Base-by-base conservation (phyloP, 2,113 vertebrate species). In the Malurus melanocephalus region DNA sequence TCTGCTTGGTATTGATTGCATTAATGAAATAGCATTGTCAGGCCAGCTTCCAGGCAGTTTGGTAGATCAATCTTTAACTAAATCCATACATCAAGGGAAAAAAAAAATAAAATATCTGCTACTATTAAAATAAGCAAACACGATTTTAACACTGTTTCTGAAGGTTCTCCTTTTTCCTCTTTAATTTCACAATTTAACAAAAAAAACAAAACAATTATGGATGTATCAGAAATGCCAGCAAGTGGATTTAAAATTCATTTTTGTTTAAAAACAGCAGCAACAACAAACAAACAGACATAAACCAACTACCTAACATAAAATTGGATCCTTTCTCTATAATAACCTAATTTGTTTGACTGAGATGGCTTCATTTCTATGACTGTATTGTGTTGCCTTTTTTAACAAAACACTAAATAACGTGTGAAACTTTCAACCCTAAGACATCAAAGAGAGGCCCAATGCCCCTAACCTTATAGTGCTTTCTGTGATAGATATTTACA, bases 401-500 rank as follows among this genome's bases (percentile, higher is more conserved):
- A 97, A 96, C 96, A 94, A 96, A 96, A 95, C 95, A 96, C 94
- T 97, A 95, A 97, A 96, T 96, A 96, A 96, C 32, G 43, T 97
- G 96, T 97, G 96, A 97, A 95, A 97, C 97, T 96, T 96, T 95
- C 89, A 93, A 97, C 95, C 97, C 97, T 96, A 96, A 97, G 82
- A 97, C 88, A 96, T 96, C 64, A 43, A 94, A 94, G 95, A 97
- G 93, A 96, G 94, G 93, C 95, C 97, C 96, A 95, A 93, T 90
- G 92, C 96, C 96, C 96, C 94, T 95, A 96, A 97, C 96, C 97
- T 98, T 97, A 96, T 97, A 98, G 97, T 98, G 96, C 96, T 98
- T 97, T 97, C 97, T 98, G 97, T 98, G 97, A 97, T 96, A 97
- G 96, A 96, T 98, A 98, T 97, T 97, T 96, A 98, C 97, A 91